These are phyloP conservation scores for Panthera leo DNA, from an alignment of 2,113 vertebrate genomes.

Conservation along the genomic window DNA sequence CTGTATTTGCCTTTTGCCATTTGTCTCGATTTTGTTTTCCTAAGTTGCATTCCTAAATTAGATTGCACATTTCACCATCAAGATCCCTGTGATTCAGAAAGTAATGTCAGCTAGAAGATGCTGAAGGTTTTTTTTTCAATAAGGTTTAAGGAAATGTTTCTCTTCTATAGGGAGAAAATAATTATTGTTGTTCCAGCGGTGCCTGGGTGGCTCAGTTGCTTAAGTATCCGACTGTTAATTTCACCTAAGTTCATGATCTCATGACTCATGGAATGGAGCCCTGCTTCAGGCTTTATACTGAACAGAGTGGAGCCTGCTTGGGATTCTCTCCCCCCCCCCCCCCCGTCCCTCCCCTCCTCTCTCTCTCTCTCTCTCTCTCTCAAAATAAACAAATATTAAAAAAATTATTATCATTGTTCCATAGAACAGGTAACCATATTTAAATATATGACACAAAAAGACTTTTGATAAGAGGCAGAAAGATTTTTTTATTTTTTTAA, in stretches of 20 bases:
- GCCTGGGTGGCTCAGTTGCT: no score
- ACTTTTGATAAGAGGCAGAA: neutral
- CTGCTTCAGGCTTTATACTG: no score
- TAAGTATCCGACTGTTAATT: no score
- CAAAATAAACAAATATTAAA: neutral
- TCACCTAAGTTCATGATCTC: no score
- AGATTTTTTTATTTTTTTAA: no score
- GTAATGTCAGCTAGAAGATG: neutral
- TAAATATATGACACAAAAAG: slow-evolving; percentile 18
- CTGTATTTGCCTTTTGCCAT: neutral
- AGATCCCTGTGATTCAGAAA: neutral
- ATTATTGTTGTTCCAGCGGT: neutral
- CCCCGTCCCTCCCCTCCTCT: no score
- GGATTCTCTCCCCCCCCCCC: no score
- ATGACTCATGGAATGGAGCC: no score
- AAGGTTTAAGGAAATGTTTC: neutral
- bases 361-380: no score
- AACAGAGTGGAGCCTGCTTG: no score
- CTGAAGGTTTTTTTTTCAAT: neutral
- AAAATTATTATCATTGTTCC: neutral
- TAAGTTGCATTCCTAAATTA: neutral
- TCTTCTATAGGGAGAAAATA: neutral
- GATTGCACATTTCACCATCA: neutral
- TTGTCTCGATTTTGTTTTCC: neutral
- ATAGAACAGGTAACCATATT: neutral